Evolutionary conservation across 2,797 vertebrate genomes (phyloP).

Genomic region (Poeciliopsis paucimaculata): DNA sequence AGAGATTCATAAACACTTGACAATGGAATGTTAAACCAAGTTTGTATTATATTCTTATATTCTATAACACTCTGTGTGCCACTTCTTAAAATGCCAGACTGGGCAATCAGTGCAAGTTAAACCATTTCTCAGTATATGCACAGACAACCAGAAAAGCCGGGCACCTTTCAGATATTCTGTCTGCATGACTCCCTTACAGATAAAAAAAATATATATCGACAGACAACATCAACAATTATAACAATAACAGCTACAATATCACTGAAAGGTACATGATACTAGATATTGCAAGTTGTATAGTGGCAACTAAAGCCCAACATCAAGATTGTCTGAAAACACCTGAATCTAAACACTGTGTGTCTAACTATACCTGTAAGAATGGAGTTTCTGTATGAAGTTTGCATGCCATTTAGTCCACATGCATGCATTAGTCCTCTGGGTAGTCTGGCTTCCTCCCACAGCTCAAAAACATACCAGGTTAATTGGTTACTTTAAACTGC

Average conservation of each 20-base stretch:
- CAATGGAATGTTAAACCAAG: not conserved
- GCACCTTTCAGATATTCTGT: not conserved
- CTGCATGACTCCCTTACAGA: not conserved
- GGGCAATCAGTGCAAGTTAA: not conserved
- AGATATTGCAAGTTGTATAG: too few species aligned
- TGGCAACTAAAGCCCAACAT: too few species aligned
- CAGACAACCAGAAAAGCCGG: not conserved
- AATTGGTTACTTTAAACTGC: not conserved
- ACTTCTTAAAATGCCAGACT: not conserved
- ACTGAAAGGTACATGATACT: too few species aligned
- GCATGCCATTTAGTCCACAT: not conserved
- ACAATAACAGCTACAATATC: too few species aligned
- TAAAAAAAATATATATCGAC: not conserved
- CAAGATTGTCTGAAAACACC: too few species aligned
- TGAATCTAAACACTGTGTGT: too few species aligned
- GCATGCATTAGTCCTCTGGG: not conserved
- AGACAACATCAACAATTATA: too few species aligned
- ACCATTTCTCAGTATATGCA: not conserved
- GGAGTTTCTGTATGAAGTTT: not conserved
- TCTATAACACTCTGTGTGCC: not conserved
- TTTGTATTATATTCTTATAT: not conserved
- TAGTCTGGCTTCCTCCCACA: not conserved
- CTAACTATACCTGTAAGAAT: too few species aligned
- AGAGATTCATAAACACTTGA: not conserved
- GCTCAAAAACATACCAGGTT: not conserved